Conservation (phyloP, 1,140 invertebrate genomes). For the Neodiprion fabricii region DNA sequence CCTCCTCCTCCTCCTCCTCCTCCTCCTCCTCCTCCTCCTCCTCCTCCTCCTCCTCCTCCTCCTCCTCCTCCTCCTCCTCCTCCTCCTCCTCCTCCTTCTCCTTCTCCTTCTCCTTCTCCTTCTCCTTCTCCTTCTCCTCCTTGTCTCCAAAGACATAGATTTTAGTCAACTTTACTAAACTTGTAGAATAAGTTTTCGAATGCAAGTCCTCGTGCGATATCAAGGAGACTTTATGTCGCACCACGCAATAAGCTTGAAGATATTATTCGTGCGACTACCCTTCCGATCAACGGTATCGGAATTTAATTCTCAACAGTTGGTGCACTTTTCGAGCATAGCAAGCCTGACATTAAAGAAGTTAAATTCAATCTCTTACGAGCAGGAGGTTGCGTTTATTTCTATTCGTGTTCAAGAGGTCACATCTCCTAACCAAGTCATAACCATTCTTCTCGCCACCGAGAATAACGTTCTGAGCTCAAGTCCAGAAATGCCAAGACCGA, state of each 20-base stretch:
- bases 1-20: slow-evolving; percentile 4
- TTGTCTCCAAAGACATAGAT: slow-evolving; percentile 19
- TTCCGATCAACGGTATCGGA: too few relatives aligned
- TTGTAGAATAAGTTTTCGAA: slow-evolving; percentile 34
- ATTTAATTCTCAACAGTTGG: too few relatives aligned
- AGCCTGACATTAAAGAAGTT: too few relatives aligned
- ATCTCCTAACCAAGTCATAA: slow-evolving; percentile 15
- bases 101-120: not conserved
- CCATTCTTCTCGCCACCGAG: slow-evolving; percentile 28
- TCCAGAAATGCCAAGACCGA: slow-evolving; percentile 43
- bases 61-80: slow-evolving; percentile 20
- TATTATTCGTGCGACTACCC: too few relatives aligned
- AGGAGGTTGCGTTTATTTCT: too few relatives aligned
- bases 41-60: slow-evolving; percentile 9
- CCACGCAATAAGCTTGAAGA: not conserved
- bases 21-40: not conserved
- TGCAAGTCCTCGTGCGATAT: slow-evolving; percentile 25
- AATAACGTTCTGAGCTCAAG: slow-evolving; percentile 13
- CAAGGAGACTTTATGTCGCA: slow-evolving; percentile 19
- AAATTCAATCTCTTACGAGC: too few relatives aligned
- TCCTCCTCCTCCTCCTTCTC: slow-evolving; percentile 19
- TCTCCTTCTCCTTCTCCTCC: not conserved
- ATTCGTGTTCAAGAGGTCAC: not conserved
- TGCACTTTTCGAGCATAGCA: too few relatives aligned
- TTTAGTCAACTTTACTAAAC: slow-evolving; percentile 29